Conservation (phyloP, 2,797 vertebrate species). For the Taeniopygia guttata region DNA sequence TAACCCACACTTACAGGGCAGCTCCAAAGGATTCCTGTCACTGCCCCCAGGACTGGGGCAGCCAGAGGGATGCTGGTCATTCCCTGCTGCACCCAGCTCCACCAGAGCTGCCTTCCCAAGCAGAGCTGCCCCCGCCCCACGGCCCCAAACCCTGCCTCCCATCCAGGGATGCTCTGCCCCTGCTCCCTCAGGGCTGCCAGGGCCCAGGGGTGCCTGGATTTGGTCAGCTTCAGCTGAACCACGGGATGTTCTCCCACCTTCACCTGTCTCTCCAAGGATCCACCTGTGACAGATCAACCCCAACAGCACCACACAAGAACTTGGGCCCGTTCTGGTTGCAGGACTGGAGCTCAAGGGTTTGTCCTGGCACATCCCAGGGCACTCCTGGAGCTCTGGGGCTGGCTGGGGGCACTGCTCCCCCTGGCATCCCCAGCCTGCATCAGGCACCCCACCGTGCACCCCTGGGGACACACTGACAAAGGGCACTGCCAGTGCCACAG, state of each 20-base stretch:
- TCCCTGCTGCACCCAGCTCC: background rate
- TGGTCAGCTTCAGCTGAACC: background rate
- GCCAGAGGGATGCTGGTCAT: background rate
- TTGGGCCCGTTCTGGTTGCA: background rate
- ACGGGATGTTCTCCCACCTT: background rate
- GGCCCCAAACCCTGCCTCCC: no score
- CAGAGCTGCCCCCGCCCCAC: no score
- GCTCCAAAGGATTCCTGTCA: background rate
- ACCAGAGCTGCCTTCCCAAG: background rate
- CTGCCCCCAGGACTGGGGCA: background rate
- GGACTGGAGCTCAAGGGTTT: no score
- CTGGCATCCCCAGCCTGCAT: rapidly evolving
- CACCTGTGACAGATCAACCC: background rate
- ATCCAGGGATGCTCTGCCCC: no score
- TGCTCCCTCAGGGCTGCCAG: rapidly evolving
- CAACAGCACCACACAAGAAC: background rate
- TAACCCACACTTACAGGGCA: no score
- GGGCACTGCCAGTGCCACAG: background rate
- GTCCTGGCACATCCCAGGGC: background rate
- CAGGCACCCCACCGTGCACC: rapidly evolving
- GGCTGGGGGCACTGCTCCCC: rapidly evolving
- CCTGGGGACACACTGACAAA: rapidly evolving
- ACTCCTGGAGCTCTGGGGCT: rapidly evolving
- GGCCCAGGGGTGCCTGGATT: rapidly evolving
- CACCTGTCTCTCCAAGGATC: background rate